phyloP scores from a whole-genome alignment of 2,113 vertebrate genomes.

The Phaethornis superciliosus region DNA sequence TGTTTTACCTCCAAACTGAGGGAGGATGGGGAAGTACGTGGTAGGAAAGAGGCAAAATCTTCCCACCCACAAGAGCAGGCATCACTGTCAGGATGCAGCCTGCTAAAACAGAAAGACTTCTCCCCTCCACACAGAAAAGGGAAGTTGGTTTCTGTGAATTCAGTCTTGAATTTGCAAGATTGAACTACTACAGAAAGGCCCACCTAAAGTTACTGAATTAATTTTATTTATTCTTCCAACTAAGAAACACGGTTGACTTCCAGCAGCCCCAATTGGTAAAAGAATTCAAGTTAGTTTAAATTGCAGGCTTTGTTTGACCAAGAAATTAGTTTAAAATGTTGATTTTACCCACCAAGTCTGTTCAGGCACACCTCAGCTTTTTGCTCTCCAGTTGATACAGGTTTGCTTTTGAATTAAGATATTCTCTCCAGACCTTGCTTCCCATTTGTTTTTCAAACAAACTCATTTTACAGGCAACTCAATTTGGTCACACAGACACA shows the following conservation, averaged over 20 bases:
- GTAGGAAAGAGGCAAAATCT: not conserved
- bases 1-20: not conserved
- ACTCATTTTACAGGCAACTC: not conserved
- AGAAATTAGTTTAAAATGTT: not conserved
- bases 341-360: not conserved
- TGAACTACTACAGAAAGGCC: not conserved
- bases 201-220: not conserved
- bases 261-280: not conserved
- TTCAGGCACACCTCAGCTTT: not conserved
- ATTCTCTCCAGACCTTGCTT: not conserved
- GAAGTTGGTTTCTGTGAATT: not conserved
- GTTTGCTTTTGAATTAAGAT: not conserved
- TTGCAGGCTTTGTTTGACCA: not conserved
- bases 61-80: not conserved
- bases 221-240: not conserved
- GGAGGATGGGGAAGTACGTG: rapidly evolving
- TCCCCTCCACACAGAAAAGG: not conserved
- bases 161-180: not conserved
- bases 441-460: not conserved
- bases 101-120: not conserved
- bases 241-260: not conserved
- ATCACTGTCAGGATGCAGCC: not conserved
- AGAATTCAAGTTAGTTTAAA: not conserved
- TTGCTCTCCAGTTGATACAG: not conserved
- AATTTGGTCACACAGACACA: not conserved